Base-by-base conservation (phyloP, 2,888 invertebrate genomes). In the Eupithecia inturbata region DNA sequence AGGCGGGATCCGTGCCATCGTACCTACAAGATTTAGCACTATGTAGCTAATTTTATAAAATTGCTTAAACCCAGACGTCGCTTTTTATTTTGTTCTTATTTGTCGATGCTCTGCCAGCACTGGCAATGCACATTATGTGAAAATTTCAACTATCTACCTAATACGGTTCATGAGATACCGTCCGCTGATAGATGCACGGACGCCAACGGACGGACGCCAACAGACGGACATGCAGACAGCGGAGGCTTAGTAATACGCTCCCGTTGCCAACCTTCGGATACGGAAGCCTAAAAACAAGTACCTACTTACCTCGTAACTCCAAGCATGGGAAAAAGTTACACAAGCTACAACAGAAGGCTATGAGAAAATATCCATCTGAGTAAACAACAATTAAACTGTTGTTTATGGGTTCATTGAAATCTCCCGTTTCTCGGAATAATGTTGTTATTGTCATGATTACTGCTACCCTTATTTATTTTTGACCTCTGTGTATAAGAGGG, bases 301-400 rank as follows among this genome's bases (percentile, higher is more conserved):
- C 16, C 16, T n/a, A 49, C 16, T 16, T 41, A 41, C 45, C 22
- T 49, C 45, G 45, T 49, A n/a, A 49, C 49, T n/a, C 3, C 7
- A 22, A 53, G n/a, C 22, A 53, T 53, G 10, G 53, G 2, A 53
- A 22, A 53, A 53, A 53, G 26, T 1, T 26, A 28, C 5, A 26
- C 26, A 14, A 57, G 53, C 10, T 57, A 57, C 26, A 26, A 57
- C 26, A 16, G 60, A 28, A 16, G 62, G 28, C 28, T 19, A 31
- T 19, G 62, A 9, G 31, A 62, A 31, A 53, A 62, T 16, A 62
- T 31, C 31, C 19, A 31, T 19, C 62, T 31, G 62, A 62, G 62
- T 62, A 62, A 62, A 62, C 62, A 62, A 39, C 39, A 67, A 41
- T 39, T 31, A 9, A 62, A 31, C 31, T 62, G 62, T 62, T 62